phyloP scores from a whole-genome alignment of 2,113 vertebrate genomes.

The Scopus umbretta region DNA sequence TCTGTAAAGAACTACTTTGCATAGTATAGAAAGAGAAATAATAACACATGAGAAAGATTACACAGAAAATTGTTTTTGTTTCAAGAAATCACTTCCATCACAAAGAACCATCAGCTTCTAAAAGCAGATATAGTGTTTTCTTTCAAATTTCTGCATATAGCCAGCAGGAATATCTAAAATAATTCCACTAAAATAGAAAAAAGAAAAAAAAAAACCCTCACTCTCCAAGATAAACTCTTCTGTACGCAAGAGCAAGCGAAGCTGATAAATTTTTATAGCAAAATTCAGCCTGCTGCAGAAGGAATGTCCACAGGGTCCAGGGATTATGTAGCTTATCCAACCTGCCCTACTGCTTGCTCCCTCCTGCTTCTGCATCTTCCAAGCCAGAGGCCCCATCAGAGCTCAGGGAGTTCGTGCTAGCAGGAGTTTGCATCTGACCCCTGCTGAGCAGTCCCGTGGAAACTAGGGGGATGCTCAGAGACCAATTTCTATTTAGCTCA shows the following conservation, averaged over 20 bases:
- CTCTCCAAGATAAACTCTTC: not conserved
- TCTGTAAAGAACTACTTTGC: not conserved
- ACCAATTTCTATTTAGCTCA: not conserved
- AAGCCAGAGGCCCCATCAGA: not conserved
- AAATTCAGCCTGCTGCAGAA: not conserved
- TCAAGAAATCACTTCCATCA: not conserved
- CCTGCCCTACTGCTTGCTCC: not conserved
- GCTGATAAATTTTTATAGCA: not conserved
- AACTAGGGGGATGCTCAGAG: not conserved
- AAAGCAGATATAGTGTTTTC: not conserved
- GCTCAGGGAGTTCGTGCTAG: fast-evolving
- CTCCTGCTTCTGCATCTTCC: not conserved
- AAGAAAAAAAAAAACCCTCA: not conserved
- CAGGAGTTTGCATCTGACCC: not conserved
- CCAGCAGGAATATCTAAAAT: not conserved
- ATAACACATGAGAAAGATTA: not conserved
- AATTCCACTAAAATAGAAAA: not conserved
- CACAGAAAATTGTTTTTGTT: not conserved
- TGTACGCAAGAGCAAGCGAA: not conserved
- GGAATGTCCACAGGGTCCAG: not conserved
- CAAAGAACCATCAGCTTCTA: not conserved
- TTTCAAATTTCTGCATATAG: not conserved
- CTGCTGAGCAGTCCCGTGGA: not conserved
- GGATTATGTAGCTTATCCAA: not conserved
- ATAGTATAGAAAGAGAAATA: not conserved